These are phyloP conservation scores for Portunus trituberculatus DNA, from an alignment of 1,140 invertebrate species.

Conservation along the genomic window DNA sequence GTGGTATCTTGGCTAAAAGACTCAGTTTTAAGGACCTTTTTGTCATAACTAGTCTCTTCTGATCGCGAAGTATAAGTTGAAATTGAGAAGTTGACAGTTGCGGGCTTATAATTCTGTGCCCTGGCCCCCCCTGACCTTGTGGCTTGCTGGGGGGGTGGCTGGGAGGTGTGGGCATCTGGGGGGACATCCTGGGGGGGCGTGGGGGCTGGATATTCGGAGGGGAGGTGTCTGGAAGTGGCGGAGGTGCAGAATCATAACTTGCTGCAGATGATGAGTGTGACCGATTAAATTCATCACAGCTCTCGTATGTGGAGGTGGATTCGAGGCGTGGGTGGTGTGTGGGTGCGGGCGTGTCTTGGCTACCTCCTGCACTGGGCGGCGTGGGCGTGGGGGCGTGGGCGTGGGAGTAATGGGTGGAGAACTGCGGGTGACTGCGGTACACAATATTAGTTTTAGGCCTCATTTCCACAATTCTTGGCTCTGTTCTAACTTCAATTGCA, in stretches of 20 bases:
- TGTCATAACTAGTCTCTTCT: conserved; percentile 74
- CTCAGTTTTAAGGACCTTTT: conserved; percentile 69
- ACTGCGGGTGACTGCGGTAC: neutral
- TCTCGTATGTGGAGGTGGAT: conserved; percentile 74
- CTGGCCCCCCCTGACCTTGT: neutral
- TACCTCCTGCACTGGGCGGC: no score
- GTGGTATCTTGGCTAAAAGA: conserved; percentile 53
- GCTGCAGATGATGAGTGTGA: conserved; percentile 44
- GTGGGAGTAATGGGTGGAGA: no score
- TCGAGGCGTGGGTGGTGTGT: neutral
- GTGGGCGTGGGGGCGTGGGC: neutral
- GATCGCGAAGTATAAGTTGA: conserved; percentile 76
- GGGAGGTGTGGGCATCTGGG: neutral
- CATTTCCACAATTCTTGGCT: conserved; percentile 62
- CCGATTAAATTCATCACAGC: neutral
- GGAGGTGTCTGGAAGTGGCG: conserved; percentile 59
- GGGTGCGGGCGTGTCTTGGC: neutral
- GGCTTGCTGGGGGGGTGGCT: neutral
- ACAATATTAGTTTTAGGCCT: conserved; percentile 32
- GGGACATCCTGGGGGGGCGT: neutral
- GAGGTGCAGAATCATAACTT: conserved; percentile 76
- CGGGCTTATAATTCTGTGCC: neutral
- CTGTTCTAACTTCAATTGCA: conserved; percentile 22
- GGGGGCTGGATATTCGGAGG: neutral
- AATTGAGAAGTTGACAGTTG: conserved; percentile 74